Percentiles rank a stretch among this genome's conserved stretches.
Evolutionary conservation across 2,113 vertebrate genomes (phyloP).

Genomic region (Aegotheles bennettii): DNA sequence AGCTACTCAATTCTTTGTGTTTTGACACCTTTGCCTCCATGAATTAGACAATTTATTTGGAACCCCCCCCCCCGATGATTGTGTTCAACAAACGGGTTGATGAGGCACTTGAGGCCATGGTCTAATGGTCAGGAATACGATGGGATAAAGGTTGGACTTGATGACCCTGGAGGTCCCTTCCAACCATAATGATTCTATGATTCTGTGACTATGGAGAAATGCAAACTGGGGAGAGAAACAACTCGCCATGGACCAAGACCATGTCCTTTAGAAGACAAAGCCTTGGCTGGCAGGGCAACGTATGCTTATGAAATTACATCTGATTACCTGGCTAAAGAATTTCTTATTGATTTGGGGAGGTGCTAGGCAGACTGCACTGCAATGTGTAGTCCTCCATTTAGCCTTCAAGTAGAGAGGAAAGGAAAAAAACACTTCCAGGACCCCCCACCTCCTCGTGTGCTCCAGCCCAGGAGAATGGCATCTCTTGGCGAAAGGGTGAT

Average conservation of each 20-base stretch:
- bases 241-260: neutral
- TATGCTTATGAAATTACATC: neutral
- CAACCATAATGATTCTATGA: too few species aligned
- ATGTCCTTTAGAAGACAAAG: neutral
- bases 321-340: neutral
- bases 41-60: neutral
- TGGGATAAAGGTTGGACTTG: too few species aligned
- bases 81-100: too few species aligned
- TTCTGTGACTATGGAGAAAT: neutral
- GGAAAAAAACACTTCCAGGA: neutral
- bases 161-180: too few species aligned
- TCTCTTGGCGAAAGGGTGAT: neutral
- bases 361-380: neutral
- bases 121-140: too few species aligned
- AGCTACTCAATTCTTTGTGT: neutral
- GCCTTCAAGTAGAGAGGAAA: neutral
- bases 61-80: too few species aligned
- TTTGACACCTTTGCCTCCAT: neutral
- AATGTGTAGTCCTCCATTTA: rapidly evolving
- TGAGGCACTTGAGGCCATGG: too few species aligned
- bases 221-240: neutral
- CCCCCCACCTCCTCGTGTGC: neutral
- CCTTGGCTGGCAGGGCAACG: neutral
- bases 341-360: neutral
- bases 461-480: neutral